Conservation (phyloP, 2,888 invertebrate genomes). For the Pediacus dermestoides region DNA sequence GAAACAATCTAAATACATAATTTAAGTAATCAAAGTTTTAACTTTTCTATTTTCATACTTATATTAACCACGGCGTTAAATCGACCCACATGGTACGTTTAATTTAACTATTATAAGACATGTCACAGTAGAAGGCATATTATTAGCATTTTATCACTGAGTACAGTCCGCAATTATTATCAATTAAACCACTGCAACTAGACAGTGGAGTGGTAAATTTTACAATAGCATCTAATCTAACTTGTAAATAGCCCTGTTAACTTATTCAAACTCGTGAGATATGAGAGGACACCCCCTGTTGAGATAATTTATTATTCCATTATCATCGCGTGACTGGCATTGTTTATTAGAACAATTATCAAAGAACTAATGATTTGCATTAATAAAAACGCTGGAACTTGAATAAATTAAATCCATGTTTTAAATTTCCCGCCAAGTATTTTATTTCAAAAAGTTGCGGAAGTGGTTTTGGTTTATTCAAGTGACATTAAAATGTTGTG, state of each 20-base stretch:
- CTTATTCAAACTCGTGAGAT: slow-evolving; percentile 21
- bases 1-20: slow-evolving; percentile 17
- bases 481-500: too few relatives aligned
- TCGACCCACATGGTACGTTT: slow-evolving; percentile 18
- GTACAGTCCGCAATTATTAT: slow-evolving; percentile 35
- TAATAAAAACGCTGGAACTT: too few relatives aligned
- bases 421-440: too few relatives aligned
- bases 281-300: slow-evolving; percentile 34
- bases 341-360: slow-evolving; percentile 42
- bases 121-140: slow-evolving; percentile 6
- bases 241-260: too few relatives aligned
- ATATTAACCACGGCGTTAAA: slow-evolving; percentile 16
- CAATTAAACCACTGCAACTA: slow-evolving; percentile 36
- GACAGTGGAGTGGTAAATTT: slow-evolving; percentile 30
- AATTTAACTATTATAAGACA: slow-evolving; percentile 5
- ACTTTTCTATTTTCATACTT: slow-evolving; percentile 20
- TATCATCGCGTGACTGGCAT: slow-evolving; percentile 40
- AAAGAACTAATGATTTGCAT: slow-evolving; percentile 37
- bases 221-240: slow-evolving; percentile 40
- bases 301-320: slow-evolving; percentile 40
- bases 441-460: too few relatives aligned
- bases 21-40: slow-evolving; percentile 20
- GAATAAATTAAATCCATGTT: too few relatives aligned
- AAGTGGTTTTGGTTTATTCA: too few relatives aligned
- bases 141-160: slow-evolving; percentile 25